Evolutionary conservation across 2,797 vertebrate genomes (phyloP), one percentile per base, ranked within the genome.

Genomic region (Moxostoma hubbsi): DNA sequence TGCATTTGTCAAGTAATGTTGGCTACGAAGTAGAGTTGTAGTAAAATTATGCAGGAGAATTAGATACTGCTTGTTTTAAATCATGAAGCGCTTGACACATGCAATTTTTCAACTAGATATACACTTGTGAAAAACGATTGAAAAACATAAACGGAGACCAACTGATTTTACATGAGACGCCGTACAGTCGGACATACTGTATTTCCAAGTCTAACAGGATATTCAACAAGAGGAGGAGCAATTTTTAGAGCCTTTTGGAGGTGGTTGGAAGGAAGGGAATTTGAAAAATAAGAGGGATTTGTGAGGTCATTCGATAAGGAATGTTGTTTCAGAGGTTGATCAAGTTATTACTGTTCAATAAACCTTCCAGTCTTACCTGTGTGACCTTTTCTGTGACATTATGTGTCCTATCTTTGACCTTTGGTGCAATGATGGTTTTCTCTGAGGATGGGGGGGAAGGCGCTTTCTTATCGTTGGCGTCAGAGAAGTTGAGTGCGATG

Each of bases 361-460:
- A 69, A 50, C 64, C 61, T 53, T 10, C 58, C 62, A 16, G 7
- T 55, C 59, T 63, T 90, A 99, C 98, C 97, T 99, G 98, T 58
- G 98, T 99, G 86, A 99, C 98, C 82, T 99, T 99, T 83, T 99
- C 97, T 1, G 97, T 99, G 86, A 99, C 98, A 65, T 99, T 99
- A 94, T 99, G 98, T 78, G 97, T 98, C 87, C 98, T 94, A 72
- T 99, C 98, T 92, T 99, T 99, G 88, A 99, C 98, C 88, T 99
- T 99, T 75, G 98, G 96, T 47, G 98, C 97, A 81, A 98, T 98
- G 89, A 99, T 98, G 85, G 96, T 92, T 89, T 97, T 97, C 89
- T 99, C 98, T 0, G 97, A 97, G 74, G 96, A 95, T 65, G 96
- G 97, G 63, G 97, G 96, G 51, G 98, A 98, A 84, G 97, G 94